Evolutionary conservation across 1,140 invertebrate genomes (phyloP), one percentile per base, ranked within the genome.

Genomic region (Anagrus nilaparvatae): DNA sequence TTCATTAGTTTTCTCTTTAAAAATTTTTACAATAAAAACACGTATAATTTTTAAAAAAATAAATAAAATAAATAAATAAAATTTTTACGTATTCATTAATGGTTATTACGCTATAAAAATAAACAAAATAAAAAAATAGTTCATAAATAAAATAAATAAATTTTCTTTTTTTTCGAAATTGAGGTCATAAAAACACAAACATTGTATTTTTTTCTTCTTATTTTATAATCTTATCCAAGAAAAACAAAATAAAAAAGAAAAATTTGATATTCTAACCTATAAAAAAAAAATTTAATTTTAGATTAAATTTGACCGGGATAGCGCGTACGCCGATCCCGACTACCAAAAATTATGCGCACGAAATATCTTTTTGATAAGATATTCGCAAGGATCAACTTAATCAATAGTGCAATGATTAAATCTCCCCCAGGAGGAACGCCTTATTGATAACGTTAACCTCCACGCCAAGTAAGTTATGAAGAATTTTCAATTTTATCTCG

Each of bases 371-470:
- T 46, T 68, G 70, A 70, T 69, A 66, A 67, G 65, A n/a, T 69
- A 76, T 72, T 78, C 76, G 74, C 73, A 76, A 70, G 71, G 65
- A 68, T 77, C 75, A 78, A 64, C 74, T 65, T 55, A 54, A 59
- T 67, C 75, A 51, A 13, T 14, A 61, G 76, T 78, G 76, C 75
- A 79, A 78, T 78, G 76, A 67, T 55, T 55, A 56, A 61, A 72
- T 69, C 76, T 78, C 70, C 52, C 66, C 71, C 74, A 74, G 74
- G 70, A 72, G 70, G 68, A 72, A 74, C 72, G 63, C 74, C 76
- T 77, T 73, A 53, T 4, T 74, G 75, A 77, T 77, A 74, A 72
- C 61, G 73, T 69, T 74, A 54, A 64, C 67, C 69, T 72, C 74
- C 69, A 61, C 67, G 74, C 74, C 74, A 75, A 72, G 72, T 75